Evolutionary conservation across 2,797 vertebrate genomes (phyloP).

Genomic region (Sibirionetta formosa): DNA sequence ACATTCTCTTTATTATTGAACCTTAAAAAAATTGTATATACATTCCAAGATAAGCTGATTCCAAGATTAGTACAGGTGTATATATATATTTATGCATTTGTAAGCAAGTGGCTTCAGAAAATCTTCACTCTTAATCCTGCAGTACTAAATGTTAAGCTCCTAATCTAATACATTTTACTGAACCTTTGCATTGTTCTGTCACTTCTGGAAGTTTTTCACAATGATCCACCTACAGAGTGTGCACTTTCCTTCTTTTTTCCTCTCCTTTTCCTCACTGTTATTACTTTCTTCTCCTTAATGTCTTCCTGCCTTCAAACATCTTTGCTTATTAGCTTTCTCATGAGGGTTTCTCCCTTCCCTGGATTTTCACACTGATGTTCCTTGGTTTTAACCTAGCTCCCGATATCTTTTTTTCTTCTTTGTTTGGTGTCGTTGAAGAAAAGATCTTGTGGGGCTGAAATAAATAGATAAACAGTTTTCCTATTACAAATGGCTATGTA

Average conservation of each 20-base stretch:
- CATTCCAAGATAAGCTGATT: background rate
- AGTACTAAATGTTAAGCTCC: background rate
- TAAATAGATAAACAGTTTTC: background rate
- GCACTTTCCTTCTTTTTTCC: background rate
- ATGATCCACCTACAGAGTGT: background rate
- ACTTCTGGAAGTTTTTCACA: background rate
- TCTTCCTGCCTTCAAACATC: background rate
- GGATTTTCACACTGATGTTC: background rate
- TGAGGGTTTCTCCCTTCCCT: background rate
- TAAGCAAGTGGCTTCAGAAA: background rate
- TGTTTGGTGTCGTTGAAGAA: background rate
- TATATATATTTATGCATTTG: background rate
- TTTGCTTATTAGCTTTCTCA: background rate
- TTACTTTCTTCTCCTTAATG: background rate
- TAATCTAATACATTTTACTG: background rate
- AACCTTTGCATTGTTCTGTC: background rate
- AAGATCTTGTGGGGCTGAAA: background rate
- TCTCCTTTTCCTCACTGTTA: background rate
- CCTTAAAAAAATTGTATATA: background rate
- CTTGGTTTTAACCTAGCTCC: background rate
- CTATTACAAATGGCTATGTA: background rate
- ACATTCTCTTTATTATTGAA: background rate
- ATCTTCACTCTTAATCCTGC: background rate
- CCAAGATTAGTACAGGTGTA: background rate
- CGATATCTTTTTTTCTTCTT: background rate